Percentiles rank a stretch among this genome's conserved stretches.
Conservation (phyloP, 2,888 invertebrate genomes). For the Thereva nobilitata region DNA sequence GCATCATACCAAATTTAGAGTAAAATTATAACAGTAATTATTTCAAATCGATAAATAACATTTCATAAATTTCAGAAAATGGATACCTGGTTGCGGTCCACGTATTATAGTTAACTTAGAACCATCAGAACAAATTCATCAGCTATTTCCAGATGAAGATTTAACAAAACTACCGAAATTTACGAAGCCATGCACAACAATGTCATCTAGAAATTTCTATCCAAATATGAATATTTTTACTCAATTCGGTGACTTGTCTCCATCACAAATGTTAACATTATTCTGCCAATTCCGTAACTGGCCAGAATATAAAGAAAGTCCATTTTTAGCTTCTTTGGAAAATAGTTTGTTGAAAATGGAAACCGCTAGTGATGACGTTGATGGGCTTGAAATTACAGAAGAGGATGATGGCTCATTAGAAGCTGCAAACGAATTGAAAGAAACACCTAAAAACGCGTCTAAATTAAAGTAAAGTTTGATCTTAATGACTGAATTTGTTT, state of each 20-base stretch:
- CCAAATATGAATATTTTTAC: constrained; percentile 72
- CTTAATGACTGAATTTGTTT: too few species aligned
- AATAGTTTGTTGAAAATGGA: constrained; percentile 63
- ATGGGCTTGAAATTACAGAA: constrained; percentile 48
- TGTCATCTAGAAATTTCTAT: constrained; percentile 50
- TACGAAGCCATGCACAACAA: constrained; percentile 48
- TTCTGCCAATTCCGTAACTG: constrained; percentile 65
- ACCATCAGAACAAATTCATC: constrained; percentile 30
- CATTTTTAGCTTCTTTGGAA: constrained; percentile 69
- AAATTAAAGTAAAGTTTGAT: too few species aligned
- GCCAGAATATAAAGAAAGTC: constrained; percentile 69
- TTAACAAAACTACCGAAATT: constrained; percentile 48
- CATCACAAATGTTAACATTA: constrained; percentile 66
- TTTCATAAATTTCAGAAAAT: constrained; percentile 60
- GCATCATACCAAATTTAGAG: constrained; percentile 75
- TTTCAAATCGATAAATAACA: neutral
- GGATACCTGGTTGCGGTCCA: constrained; percentile 75
- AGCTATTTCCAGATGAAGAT: constrained; percentile 45
- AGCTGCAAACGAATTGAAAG: neutral
- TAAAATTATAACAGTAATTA: constrained; percentile 58
- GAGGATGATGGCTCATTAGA: constrained; percentile 49
- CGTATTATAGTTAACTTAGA: constrained; percentile 61
- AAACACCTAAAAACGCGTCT: neutral
- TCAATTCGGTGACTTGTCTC: constrained; percentile 69
- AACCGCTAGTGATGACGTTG: constrained; percentile 52